Conservation (phyloP, 2,113 vertebrate genomes). For the Brevimyrus niger region DNA sequence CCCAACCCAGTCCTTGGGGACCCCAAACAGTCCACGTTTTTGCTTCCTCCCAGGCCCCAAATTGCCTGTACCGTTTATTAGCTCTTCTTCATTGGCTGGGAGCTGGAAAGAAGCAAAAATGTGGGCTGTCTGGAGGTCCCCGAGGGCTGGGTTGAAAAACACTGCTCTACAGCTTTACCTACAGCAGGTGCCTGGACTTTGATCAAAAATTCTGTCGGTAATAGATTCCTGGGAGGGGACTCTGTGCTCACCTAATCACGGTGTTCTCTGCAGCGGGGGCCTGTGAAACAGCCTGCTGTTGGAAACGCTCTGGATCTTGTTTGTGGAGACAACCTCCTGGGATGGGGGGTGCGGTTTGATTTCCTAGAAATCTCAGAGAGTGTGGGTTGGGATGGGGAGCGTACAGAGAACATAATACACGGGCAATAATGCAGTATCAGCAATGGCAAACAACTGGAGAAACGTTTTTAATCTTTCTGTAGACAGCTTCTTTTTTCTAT, state of each 20-base stretch:
- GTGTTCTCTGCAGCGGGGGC: background rate
- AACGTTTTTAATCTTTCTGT: slow-evolving; percentile 2
- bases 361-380: background rate
- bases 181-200: background rate
- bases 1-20: background rate
- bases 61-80: background rate
- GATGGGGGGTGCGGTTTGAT: background rate
- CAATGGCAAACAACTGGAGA: background rate
- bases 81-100: background rate
- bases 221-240: slow-evolving; percentile 2
- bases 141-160: background rate
- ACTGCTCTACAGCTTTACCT: background rate
- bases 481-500: background rate
- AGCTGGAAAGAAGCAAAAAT: background rate
- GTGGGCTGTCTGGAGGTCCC: background rate
- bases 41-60: background rate
- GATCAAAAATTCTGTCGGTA: slow-evolving; percentile 5
- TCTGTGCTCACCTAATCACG: background rate
- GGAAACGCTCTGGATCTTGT: background rate
- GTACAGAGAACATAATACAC: background rate
- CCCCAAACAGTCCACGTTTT: background rate
- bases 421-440: background rate
- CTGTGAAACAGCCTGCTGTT: background rate
- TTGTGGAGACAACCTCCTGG: background rate
- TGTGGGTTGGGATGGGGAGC: background rate